Evolutionary conservation across 1,140 invertebrate genomes (phyloP), one percentile per base, ranked within the genome.

Genomic region (Venturia canescens): DNA sequence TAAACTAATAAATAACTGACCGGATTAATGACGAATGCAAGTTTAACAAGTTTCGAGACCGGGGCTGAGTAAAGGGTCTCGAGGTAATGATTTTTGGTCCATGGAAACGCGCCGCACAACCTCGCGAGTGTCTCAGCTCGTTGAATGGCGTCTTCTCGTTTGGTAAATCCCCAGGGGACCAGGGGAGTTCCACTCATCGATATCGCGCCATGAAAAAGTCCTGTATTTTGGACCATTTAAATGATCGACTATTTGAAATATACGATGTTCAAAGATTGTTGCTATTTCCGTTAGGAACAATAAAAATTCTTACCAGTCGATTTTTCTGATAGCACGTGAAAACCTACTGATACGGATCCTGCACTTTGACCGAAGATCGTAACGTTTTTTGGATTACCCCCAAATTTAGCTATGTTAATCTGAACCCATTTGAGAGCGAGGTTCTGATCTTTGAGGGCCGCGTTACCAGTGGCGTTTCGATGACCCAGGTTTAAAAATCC

Each of bases 161-260:
- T 82, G 72, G 92, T 90, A 66, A 95, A 90, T 11, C 94, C 93
- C 95, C 95, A 96, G 13, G 94, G 93, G 78, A 93, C 93, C 3
- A 95, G 84, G n/a, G 95, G 94, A 31, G 94, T 92, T 0, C 95
- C 96, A 87, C 94, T 95, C 92, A 87, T 93, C 90, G 38, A 91
- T 87, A 38, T 90, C 86, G 26, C 92, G 88, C 91, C 91, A 90
- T 78, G 66, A 16, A 83, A 86, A 13, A 86, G 67, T 48, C 81
- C 83, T 85, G 80, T 57, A 6, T 1, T 57, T 57, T 21, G 38
- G 7, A 44, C 7, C 1, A 21, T 5, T 11, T 1, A 6, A 21
- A 5, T n/a, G 6, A 7, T 57, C 13, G n/a, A 57, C 7, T 1
- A 57, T n/a, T 57, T 57, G n/a, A n/a, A n/a, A n/a, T n/a, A n/a